A percentile compares a stretch with the other conserved stretches of the same genome.
These are phyloP conservation scores for Copidosoma floridanum DNA, from an alignment of 1,140 invertebrate genomes.

Conservation along the genomic window DNA sequence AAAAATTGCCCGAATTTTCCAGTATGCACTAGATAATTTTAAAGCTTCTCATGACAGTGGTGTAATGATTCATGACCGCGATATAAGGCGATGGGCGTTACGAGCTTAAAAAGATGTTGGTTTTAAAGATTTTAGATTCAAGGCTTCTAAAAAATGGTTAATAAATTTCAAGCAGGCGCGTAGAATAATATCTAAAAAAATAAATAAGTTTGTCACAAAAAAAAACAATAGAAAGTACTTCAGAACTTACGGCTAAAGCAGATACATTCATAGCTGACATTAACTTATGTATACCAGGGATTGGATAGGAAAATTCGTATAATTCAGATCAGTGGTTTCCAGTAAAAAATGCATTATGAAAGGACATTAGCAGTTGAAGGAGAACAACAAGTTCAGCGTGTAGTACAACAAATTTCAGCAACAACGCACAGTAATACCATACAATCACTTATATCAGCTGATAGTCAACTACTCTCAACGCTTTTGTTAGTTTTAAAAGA, in stretches of 20 bases:
- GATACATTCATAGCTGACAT: background rate
- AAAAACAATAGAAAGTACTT: background rate
- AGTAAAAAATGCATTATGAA: slow-evolving; percentile 24
- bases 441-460: slow-evolving; percentile 11
- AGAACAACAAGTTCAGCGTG: slow-evolving; percentile 24
- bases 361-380: slow-evolving; percentile 27
- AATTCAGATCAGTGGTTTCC: slow-evolving; percentile 22
- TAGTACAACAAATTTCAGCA: slow-evolving; percentile 19
- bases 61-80: slow-evolving; percentile 13
- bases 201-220: slow-evolving; percentile 17
- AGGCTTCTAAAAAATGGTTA: slow-evolving; percentile 4
- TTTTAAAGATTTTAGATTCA: slow-evolving; percentile 2
- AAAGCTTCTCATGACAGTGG: too few relatives aligned
- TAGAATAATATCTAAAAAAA: slow-evolving; percentile 9
- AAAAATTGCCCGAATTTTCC: slow-evolving; percentile 19
- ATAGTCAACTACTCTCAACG: slow-evolving; percentile 9
- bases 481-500: slow-evolving; percentile 24
- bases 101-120: slow-evolving; percentile 15
- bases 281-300: background rate
- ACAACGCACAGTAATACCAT: slow-evolving; percentile 29
- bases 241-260: background rate
- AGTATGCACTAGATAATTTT: slow-evolving; percentile 10
- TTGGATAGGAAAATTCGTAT: slow-evolving; percentile 12
- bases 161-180: slow-evolving; percentile 3
- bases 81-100: too few relatives aligned